Base-by-base conservation (phyloP, 2,113 vertebrate genomes). In the Trichomycterus rosablanca region DNA sequence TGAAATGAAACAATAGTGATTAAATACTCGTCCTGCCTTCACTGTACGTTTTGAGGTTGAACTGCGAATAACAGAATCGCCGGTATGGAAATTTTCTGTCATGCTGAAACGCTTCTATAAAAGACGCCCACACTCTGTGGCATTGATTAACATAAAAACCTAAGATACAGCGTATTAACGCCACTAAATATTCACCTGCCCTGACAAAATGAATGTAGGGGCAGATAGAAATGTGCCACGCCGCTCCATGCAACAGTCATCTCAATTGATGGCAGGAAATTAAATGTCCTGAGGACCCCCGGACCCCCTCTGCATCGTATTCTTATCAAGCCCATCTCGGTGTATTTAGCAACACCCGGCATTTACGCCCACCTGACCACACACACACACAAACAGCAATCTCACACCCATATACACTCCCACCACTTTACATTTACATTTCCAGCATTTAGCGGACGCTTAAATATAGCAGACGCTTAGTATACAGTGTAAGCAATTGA, bases 201-300 rank as follows among this genome's bases (percentile, higher is more conserved):
- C 39, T 35, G 67, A 49, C 26, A 23, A 59, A 39, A 59, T 59
- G 44, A 55, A 58, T 53, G 44, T 39, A 51, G 59, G 57, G 15
- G 30, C 19, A 19, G 55, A 7, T 10, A 24, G 26, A 26, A 32
- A 67, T 16, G 39, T 32, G 24, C 24, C 43, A 4, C 23, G 49
- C 15, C 12, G 55, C 19, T 60, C 55, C 32, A 19, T 45, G 11
- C 50, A 66, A 49, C 67, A 58, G 30, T 51, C 60, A 22, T 70
- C 54, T 70, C 60, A 58, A 58, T 63, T 58, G 54, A 39, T 63
- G 59, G 40, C 59, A 70, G 67, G 67, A 70, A 70, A 70, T 70
- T 70, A 63, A 70, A 70, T 58, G 67, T 63, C 53, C 59, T 63
- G 39, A 52, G 48, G 64, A 22, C 18, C 24, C 57, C 42, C 18